phyloP scores from a whole-genome alignment of 2,113 vertebrate species.

The Dissostichus mawsoni region DNA sequence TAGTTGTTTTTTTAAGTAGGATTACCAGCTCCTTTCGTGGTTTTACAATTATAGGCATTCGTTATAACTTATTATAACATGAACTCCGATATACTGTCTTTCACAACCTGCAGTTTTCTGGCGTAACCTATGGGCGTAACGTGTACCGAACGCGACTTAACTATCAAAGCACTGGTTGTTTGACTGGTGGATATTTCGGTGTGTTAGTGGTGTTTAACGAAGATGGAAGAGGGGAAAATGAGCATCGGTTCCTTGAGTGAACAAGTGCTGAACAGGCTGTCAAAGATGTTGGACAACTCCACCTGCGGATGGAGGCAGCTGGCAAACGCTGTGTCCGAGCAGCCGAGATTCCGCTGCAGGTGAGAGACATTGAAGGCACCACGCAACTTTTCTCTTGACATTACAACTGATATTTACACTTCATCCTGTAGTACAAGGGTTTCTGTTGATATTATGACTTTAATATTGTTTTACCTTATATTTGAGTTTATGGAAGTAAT shows the following conservation, averaged over 20 bases:
- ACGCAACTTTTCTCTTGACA: not conserved
- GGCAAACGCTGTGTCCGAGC: slow-evolving; percentile 73
- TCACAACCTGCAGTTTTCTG: not conserved
- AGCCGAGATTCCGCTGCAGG: slow-evolving; percentile 86
- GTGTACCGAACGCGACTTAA: not conserved
- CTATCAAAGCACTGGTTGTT: not conserved
- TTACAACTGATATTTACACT: not conserved
- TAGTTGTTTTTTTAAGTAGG: not conserved
- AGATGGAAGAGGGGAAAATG: slow-evolving; percentile 79
- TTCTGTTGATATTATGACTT: not conserved
- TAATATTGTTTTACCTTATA: no score
- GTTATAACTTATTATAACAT: not conserved
- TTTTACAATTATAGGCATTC: not conserved
- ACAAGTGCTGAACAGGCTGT: slow-evolving; percentile 75
- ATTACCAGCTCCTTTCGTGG: not conserved
- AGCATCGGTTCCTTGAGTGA: slow-evolving; percentile 72
- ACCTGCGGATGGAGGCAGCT: slow-evolving; percentile 87
- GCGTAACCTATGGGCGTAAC: no score
- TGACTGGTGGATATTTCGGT: not conserved
- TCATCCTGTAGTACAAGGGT: not conserved
- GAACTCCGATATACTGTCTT: no score
- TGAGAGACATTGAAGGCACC: slow-evolving; percentile 62
- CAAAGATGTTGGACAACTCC: slow-evolving; percentile 84
- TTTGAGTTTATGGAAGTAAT: no score
- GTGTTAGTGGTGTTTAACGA: not conserved